phyloP scores from a whole-genome alignment of 2,797 vertebrate genomes.

The Geotrypetes seraphini region DNA sequence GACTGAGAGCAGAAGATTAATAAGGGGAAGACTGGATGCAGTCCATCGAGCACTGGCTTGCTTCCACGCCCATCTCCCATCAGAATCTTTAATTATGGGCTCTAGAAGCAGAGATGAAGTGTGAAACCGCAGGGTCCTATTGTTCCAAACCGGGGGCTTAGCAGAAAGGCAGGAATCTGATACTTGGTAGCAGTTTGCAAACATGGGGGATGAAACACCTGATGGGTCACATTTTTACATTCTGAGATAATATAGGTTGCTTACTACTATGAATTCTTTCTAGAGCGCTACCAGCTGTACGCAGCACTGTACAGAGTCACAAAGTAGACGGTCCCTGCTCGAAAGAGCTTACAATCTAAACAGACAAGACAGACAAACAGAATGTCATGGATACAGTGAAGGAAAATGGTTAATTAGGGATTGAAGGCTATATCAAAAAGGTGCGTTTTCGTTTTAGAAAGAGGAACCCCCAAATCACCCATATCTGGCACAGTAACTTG shows the following conservation, averaged over 20 bases:
- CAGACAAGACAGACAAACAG: too few relatives aligned
- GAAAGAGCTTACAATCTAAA: too few relatives aligned
- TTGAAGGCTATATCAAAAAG: too few relatives aligned
- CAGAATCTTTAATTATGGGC: constrained; percentile 39
- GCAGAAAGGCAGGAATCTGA: constrained; percentile 51
- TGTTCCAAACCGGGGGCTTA: constrained; percentile 31
- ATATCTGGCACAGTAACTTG: too few relatives aligned
- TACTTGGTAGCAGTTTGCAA: constrained; percentile 68
- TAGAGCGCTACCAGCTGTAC: too few relatives aligned
- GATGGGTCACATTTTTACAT: constrained; percentile 53
- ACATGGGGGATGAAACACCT: constrained; percentile 52
- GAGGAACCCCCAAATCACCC: too few relatives aligned
- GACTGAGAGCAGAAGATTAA: constrained; percentile 22
- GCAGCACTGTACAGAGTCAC: too few relatives aligned
- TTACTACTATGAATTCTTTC: too few relatives aligned
- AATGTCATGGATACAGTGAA: too few relatives aligned
- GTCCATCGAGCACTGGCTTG: constrained; percentile 41
- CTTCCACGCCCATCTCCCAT: constrained; percentile 36
- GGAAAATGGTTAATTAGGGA: too few relatives aligned
- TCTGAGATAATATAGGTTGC: constrained; percentile 43
- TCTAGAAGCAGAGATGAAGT: constrained; percentile 22
- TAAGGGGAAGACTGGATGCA: constrained; percentile 37
- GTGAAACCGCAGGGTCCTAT: constrained; percentile 9
- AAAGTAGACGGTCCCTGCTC: too few relatives aligned
- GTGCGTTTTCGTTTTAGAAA: too few relatives aligned